Evolutionary conservation across 2,113 vertebrate genomes (phyloP).

Genomic region (Salvator merianae): DNA sequence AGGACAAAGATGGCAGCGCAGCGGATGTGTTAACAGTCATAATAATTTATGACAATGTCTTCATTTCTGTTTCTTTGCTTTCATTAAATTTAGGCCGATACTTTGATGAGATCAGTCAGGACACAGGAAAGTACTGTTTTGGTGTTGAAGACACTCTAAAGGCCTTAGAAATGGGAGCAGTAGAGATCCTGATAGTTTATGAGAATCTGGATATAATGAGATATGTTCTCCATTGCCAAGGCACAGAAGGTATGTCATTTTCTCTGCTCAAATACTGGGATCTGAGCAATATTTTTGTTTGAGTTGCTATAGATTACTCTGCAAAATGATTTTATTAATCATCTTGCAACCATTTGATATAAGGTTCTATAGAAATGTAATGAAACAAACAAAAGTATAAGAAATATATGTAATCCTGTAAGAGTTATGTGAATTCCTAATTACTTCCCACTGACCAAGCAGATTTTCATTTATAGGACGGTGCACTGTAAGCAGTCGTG

Average conservation of each 20-base stretch:
- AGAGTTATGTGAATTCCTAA: too few species aligned
- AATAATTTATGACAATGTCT: neutral
- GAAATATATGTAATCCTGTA: too few species aligned
- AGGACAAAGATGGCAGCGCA: too few species aligned
- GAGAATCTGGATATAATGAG: slow-evolving; percentile 99
- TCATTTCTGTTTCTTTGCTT: slow-evolving; percentile 4
- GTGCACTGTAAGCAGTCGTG: too few species aligned
- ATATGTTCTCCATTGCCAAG: slow-evolving; percentile 95
- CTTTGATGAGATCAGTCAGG: slow-evolving; percentile 99
- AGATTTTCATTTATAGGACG: too few species aligned
- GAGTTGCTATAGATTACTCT: neutral
- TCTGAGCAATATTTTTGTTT: neutral
- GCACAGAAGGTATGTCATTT: slow-evolving; percentile 84
- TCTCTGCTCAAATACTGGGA: neutral
- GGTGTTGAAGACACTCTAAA: slow-evolving; percentile 98
- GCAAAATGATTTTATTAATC: neutral
- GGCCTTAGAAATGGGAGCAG: slow-evolving; percentile 98
- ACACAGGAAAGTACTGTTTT: slow-evolving; percentile 98
- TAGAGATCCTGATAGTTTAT: slow-evolving; percentile 99
- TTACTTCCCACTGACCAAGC: too few species aligned
- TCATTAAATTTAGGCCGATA: slow-evolving; percentile 85
- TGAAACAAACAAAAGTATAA: too few species aligned
- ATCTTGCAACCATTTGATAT: too few species aligned
- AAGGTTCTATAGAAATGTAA: too few species aligned
- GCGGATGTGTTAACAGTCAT: too few species aligned